Evolutionary conservation across 2,888 invertebrate genomes (phyloP), one percentile per base, ranked within the genome.

Genomic region (Prenolepis imparis): DNA sequence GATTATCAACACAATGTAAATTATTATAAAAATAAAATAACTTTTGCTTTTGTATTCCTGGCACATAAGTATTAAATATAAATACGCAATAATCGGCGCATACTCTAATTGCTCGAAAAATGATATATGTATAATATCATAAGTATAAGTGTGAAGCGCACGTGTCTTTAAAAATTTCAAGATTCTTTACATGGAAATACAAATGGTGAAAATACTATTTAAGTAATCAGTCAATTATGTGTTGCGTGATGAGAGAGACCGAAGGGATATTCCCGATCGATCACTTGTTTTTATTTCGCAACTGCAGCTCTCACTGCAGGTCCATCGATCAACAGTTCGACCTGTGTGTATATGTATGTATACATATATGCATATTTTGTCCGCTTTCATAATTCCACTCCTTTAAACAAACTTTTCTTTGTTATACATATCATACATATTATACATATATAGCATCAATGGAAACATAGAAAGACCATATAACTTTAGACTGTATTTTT

Each of bases 261-360:
- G 77, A 84, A 86, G 88, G n/a, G n/a, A n/a, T n/a, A 92, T 90
- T 90, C 86, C 84, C 85, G 87, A 92, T 92, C 91, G 90, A 91
- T 91, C 88, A 72, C 18, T 73, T 80, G 77, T 84, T 88, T 86
- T 89, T 88, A 84, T 83, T 86, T 84, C 68, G 61, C 72, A 84
- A 32, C 83, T 83, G 84, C 88, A 86, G 83, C 64, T 84, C 12
- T 2, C 67, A 78, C 86, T 84, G 85, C 85, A 75, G 85, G 84
- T 88, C 84, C 55, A 87, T 86, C 88, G 85, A 88, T 88, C 80
- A 81, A 15, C 32, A 59, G 63, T 74, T 82, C 59, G 66, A 18
- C 21, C 21, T 21, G 24, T 59, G 15, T 24, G 24, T 21, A 57
- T 3, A 57, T 18, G 39, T 57, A 52, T 6, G 2, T 55, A 55